These are phyloP conservation scores for Pelodytes ibericus DNA, from an alignment of 2,797 vertebrate genomes.

Conservation along the genomic window DNA sequence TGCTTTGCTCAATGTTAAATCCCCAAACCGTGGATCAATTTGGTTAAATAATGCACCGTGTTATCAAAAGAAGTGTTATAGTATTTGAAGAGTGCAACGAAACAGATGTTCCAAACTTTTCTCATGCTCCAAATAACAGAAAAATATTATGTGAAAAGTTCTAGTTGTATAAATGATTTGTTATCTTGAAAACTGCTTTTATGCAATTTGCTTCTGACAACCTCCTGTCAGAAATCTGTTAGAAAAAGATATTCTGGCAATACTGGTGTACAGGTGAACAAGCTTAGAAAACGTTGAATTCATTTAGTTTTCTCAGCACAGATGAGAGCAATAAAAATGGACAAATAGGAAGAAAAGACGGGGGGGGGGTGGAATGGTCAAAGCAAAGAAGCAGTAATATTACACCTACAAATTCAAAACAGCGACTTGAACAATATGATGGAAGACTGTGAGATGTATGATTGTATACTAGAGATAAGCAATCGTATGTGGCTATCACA, in stretches of 20 bases:
- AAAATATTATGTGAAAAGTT: neutral
- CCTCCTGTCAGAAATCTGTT: neutral
- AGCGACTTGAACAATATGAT: too few relatives aligned
- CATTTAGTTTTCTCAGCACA: neutral
- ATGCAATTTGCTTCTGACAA: constrained; percentile 1
- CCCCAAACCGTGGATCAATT: neutral
- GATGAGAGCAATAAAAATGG: neutral
- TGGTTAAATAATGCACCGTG: neutral
- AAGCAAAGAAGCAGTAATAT: neutral
- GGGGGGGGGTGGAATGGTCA: neutral
- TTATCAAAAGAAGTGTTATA: constrained; percentile 6
- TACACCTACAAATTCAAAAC: too few relatives aligned
- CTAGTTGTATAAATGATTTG: neutral
- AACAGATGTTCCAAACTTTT: constrained; percentile 1
- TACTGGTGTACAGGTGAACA: neutral
- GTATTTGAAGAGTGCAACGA: neutral
- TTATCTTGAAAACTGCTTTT: neutral
- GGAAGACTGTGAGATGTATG: too few relatives aligned
- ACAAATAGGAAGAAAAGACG: neutral
- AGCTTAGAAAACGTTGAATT: neutral
- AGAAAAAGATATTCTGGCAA: neutral
- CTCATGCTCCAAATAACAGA: neutral
- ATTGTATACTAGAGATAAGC: too few relatives aligned
- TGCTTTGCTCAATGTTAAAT: constrained; percentile 1
- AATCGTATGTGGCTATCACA: too few relatives aligned